Percentiles rank a stretch among this genome's conserved stretches.
phyloP scores from a whole-genome alignment of 2,113 vertebrate genomes.

The Rhombomys opimus region DNA sequence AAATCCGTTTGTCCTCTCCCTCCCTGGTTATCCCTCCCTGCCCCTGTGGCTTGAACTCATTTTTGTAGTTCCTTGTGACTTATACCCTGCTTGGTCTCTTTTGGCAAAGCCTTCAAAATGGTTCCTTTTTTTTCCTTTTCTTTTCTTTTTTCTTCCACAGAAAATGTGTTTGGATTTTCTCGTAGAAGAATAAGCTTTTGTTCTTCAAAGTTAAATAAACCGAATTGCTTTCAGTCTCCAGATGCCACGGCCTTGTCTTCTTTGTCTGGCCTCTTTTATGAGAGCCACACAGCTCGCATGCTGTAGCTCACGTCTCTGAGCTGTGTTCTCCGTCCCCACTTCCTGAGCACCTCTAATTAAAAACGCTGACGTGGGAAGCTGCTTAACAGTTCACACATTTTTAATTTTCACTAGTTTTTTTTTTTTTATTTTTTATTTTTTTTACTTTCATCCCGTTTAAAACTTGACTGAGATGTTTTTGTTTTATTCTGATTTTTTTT shows the following conservation, averaged over 20 bases:
- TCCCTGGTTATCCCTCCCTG: not conserved
- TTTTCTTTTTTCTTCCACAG: not conserved
- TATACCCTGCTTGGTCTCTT: slow-evolving; percentile 74
- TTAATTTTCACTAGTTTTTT: not conserved
- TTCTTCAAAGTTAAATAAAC: slow-evolving; percentile 79
- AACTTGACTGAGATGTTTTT: not conserved
- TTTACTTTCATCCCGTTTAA: not conserved
- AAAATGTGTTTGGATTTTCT: slow-evolving; percentile 80
- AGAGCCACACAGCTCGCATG: slow-evolving; percentile 8
- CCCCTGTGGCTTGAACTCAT: not conserved
- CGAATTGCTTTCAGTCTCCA: slow-evolving; percentile 74
- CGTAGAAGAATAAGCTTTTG: slow-evolving; percentile 82
- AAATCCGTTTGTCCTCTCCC: not conserved
- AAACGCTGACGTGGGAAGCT: not conserved
- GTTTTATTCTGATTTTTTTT: not conserved
- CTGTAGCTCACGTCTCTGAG: not conserved
- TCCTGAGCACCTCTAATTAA: not conserved
- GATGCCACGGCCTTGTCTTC: slow-evolving; percentile 69
- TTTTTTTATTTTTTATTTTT: not conserved
- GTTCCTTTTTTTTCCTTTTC: slow-evolving; percentile 58
- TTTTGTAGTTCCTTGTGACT: slow-evolving; percentile 51
- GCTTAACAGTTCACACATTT: not conserved
- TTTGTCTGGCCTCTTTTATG: slow-evolving; percentile 54
- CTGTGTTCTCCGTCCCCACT: not conserved
- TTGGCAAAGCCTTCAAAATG: slow-evolving; percentile 76